A percentile compares a stretch with the other conserved stretches of the same genome.
phyloP scores from a whole-genome alignment of 2,888 invertebrate species.

The Plebejus argus region DNA sequence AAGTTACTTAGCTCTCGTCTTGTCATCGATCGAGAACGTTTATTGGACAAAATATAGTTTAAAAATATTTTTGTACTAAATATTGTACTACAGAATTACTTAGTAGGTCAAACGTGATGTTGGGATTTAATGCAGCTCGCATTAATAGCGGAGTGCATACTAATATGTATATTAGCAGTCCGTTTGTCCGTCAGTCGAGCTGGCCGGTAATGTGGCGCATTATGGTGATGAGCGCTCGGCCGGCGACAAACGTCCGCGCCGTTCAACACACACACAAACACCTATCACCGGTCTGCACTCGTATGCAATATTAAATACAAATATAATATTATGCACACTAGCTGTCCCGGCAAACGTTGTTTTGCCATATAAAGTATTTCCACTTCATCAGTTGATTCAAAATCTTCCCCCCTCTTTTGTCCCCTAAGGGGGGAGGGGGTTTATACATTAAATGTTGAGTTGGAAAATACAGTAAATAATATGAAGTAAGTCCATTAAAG shows the following conservation, averaged over 20 bases:
- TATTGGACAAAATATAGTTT: not conserved
- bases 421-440: too few relatives aligned
- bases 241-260: not conserved
- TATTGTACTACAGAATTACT: not conserved
- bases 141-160: not conserved
- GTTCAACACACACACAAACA: too few relatives aligned
- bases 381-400: too few relatives aligned
- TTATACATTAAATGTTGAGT: too few relatives aligned
- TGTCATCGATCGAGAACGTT: not conserved
- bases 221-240: not conserved
- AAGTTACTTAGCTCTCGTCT: not conserved
- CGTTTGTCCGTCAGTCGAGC: not conserved
- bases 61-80: not conserved
- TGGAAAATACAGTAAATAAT: too few relatives aligned
- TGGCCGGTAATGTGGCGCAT: not conserved
- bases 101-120: not conserved
- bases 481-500: too few relatives aligned
- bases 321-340: not conserved
- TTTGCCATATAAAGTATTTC: too few relatives aligned
- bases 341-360: too few relatives aligned
- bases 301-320: not conserved
- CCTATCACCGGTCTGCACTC: not conserved
- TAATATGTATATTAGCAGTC: slow-evolving; percentile 6
- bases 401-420: too few relatives aligned
- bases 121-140: not conserved